Base-by-base conservation (phyloP, 2,888 invertebrate genomes). In the Harmothoe impar region DNA sequence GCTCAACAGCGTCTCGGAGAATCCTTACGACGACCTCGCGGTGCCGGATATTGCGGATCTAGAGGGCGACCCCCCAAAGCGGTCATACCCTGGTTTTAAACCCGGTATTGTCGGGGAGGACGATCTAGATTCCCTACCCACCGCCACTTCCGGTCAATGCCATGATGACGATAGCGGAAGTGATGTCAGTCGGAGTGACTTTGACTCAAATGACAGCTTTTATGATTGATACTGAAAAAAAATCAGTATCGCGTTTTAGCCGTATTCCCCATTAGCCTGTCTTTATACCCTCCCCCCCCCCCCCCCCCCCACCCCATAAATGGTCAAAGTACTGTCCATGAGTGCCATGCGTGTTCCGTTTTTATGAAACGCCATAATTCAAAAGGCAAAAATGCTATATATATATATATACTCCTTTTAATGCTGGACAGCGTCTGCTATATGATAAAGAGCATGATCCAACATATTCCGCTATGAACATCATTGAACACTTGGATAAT, bases 1-100 rank as follows among this genome's bases (percentile, higher is more conserved):
- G 98, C 96, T 98, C 0, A 98, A 98, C 95, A 98, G 98, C 0
- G 96, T 98, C 31, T 98, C 98, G 94, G 98, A 98, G 29, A 85
- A 0, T 5, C 52, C 17, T 7, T 86, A 54, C 31, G 86, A 86
- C 17, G 62, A 68, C 35, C 52, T 35, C 5, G 1, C n/a, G 3
- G 90, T 68, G 25, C 85, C 90, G 10, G 85, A 29, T 7, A 85
- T 84, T 35, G 51, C 54, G 0, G 85, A 85, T n/a, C 56, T 90
- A 0, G 90, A 90, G 35, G 90, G 90, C 10, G 29, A 20, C 29
- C 78, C 54, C 15, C 84, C 90, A 0, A 51, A 52, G 17, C 43
- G 77, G 17, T 17, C 77, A 12, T 90, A 90, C 84, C 84, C 81
- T 15, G 12, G 3, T 0, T 78, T 90, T n/a, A 35, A 29, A 20